These are phyloP conservation scores for Nebria ingens DNA, from an alignment of 1,140 invertebrate species.

Conservation along the genomic window DNA sequence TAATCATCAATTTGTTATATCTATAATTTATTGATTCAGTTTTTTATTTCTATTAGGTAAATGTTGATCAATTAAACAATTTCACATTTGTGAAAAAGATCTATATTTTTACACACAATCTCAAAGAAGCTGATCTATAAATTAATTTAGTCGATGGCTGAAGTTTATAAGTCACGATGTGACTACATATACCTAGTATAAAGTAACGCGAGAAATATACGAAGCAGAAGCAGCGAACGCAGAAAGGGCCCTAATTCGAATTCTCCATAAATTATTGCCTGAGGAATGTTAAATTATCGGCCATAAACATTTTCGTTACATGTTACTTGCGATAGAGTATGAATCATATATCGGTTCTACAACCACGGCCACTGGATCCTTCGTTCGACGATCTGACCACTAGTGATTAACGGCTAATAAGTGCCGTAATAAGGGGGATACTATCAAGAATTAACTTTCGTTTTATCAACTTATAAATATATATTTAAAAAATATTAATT, in stretches of 20 bases:
- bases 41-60: no score
- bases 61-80: no score
- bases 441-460: no score
- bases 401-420: not conserved
- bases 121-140: no score
- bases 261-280: slow-evolving; percentile 7
- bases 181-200: no score
- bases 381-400: not conserved
- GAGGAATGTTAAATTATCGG: slow-evolving; percentile 8
- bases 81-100: no score
- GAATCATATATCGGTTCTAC: slow-evolving; percentile 6
- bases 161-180: slow-evolving; percentile 1
- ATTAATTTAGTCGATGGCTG: not conserved
- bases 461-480: no score
- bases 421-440: not conserved
- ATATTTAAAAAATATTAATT: no score
- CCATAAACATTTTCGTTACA: slow-evolving; percentile 9
- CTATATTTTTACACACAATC: no score
- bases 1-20: no score
- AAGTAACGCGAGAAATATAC: not conserved
- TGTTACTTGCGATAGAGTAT: slow-evolving; percentile 8
- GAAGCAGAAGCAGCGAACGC: not conserved
- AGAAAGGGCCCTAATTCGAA: slow-evolving; percentile 7
- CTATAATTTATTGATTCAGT: no score
- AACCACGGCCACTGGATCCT: not conserved